Evolutionary conservation across 2,888 invertebrate species (phyloP).

Genomic region (Eugnorisma glareosa): DNA sequence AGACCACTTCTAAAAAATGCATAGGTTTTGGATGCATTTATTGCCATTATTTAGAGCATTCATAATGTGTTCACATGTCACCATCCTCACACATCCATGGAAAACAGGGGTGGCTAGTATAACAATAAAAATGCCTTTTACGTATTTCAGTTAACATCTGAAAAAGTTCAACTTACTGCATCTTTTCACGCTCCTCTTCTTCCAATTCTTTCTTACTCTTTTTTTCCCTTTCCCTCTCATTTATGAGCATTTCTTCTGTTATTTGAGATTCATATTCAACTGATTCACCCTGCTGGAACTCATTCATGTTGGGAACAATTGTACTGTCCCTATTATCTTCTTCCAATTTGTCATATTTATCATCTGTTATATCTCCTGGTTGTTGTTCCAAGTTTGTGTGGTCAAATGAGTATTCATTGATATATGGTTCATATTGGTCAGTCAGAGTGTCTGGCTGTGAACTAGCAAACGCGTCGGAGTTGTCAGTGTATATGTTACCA

Average conservation of each 20-base stretch:
- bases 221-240: slow-evolving; percentile 92
- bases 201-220: slow-evolving; percentile 96
- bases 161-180: slow-evolving; percentile 94
- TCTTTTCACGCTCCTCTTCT: slow-evolving; percentile 98
- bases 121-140: background rate
- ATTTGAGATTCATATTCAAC: slow-evolving; percentile 80
- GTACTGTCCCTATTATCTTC: slow-evolving; percentile 72
- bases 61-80: background rate
- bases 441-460: slow-evolving; percentile 80
- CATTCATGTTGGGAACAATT: slow-evolving; percentile 75
- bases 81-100: background rate
- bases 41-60: background rate
- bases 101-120: background rate
- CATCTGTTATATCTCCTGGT: slow-evolving; percentile 71
- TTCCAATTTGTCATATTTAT: slow-evolving; percentile 69
- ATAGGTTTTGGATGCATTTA: background rate
- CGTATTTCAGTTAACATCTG: background rate
- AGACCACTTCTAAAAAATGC: background rate
- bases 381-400: slow-evolving; percentile 75
- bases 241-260: slow-evolving; percentile 85
- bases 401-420: slow-evolving; percentile 85
- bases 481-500: slow-evolving; percentile 86
- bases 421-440: slow-evolving; percentile 84
- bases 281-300: slow-evolving; percentile 80
- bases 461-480: slow-evolving; percentile 78